Evolutionary conservation across 2,888 invertebrate genomes (phyloP), one percentile per base, ranked within the genome.

Genomic region (Drosophila mercatorum): DNA sequence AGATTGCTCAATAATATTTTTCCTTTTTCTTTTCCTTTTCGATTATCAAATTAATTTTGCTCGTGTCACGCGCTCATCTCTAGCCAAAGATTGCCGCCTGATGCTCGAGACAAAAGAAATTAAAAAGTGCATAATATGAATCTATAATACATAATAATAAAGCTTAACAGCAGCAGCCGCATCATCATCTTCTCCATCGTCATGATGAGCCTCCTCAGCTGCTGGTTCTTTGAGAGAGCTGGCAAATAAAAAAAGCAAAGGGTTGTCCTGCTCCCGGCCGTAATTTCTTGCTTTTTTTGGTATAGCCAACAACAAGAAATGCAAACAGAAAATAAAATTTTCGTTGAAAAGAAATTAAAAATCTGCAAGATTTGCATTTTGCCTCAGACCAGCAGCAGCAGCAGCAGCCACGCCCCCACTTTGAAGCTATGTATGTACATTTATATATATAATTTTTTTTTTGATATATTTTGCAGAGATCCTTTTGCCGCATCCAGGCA

Each of bases 301-400:
- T 49, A 68, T 56, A n/a, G 67, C 74, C 78, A 69, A 78, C 70
- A 85, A 81, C 83, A 83, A 83, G 87, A 84, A 83, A 79, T 83
- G 87, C 88, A 88, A 88, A 87, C 82, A 88, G 84, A 85, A 87
- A 86, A 88, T 87, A 83, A 80, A 87, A 82, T 84, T 87, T 84
- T 83, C 80, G 78, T 81, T 80, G 80, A 82, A 89, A 86, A 89
- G 84, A 88, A 90, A 89, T 88, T 81, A 90, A 90, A 89, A 89
- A 90, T 89, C 86, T 91, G 91, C 90, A 91, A 91, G 91, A 91
- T 88, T 90, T 90, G 91, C 91, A 91, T 91, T 91, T 91, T 80
- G 77, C 68, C 80, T 74, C 72, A 72, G 74, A 70, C 74, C 60
- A 55, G n/a, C 26, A 34, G 7, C 49, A 46, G 55, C 49, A 46